Evolutionary conservation across 2,113 vertebrate species (phyloP).

Genomic region (Ochotona curzoniae): DNA sequence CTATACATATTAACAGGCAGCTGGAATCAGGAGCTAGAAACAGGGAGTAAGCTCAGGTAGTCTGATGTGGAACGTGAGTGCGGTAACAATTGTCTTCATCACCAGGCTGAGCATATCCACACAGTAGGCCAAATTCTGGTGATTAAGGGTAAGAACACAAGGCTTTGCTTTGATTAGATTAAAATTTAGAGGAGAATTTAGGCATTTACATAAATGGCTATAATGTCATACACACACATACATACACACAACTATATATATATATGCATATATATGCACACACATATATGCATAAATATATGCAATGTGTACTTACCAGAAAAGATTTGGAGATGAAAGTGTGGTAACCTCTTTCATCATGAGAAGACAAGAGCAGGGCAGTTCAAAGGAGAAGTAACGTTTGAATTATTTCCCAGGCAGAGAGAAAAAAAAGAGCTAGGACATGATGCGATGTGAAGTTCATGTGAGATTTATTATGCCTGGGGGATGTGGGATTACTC

Average conservation of each 20-base stretch:
- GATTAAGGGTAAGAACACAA: background rate
- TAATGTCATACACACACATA: background rate
- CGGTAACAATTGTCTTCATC: too few relatives aligned
- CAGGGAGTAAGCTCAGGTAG: too few relatives aligned
- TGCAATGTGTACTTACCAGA: background rate
- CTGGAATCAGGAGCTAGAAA: too few relatives aligned
- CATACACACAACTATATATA: too few relatives aligned
- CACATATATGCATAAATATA: too few relatives aligned
- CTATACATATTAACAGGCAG: too few relatives aligned
- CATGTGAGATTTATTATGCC: background rate
- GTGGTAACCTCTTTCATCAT: background rate
- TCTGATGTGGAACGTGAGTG: too few relatives aligned
- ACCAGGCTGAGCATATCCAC: too few relatives aligned
- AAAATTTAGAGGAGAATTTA: background rate
- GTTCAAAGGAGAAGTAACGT: background rate
- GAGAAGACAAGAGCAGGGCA: background rate
- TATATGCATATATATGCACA: background rate
- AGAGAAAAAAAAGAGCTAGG: background rate
- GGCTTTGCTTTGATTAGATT: background rate
- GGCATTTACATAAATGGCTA: background rate
- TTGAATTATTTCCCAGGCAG: background rate
- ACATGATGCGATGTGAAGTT: background rate
- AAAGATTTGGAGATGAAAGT: background rate
- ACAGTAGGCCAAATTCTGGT: background rate
- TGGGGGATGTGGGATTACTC: background rate